Base-by-base conservation (phyloP, 2,797 vertebrate species). In the Microctenopoma steveboyesi region DNA sequence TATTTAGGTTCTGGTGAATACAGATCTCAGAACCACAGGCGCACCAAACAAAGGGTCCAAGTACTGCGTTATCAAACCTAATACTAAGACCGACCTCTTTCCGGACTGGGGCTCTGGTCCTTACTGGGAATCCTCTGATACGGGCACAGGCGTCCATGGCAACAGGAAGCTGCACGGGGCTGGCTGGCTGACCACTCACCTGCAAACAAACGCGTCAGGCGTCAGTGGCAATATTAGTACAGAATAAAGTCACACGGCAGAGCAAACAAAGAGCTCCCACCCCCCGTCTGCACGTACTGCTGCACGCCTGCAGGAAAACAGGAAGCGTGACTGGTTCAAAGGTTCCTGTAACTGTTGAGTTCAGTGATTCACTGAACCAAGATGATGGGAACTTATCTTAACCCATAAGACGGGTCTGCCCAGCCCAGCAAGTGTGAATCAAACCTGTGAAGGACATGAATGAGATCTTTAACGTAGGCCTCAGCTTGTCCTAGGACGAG, bases 111-210 rank as follows among this genome's bases (percentile, higher is more conserved):
- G 94, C 73, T 82, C 93, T 95, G 68, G 93, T 91, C 89, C 95
- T 97, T 43, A 91, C 18, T 9, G 90, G 93, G 81, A 89, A 92
- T 71, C 94, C 93, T 91, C 91, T 93, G 74, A 94, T 90, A 73
- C 92, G 93, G 72, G 93, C 70, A 39, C 92, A 95, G 58, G 90
- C 72, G 27, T 98, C 97, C 97, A 99, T 98, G 52, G 77, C 85
- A 81, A 77, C 74, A 48, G 28, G 64, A 53, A 82, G 79, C 46
- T 66, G 55, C 64, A 54, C 49, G 30, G 55, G 4, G 43, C 74
- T 63, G 69, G 48, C 76, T 57, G 66, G 55, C 73, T 46, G 86
- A 81, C 86, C 25, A 59, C 80, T 92, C 88, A 90, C 89, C 92
- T 94, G 92, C 22, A n/a, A 74, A 65, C 0, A 63, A 8, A 2